Conservation (phyloP, 2,888 invertebrate genomes). For the Hololepta plana region DNA sequence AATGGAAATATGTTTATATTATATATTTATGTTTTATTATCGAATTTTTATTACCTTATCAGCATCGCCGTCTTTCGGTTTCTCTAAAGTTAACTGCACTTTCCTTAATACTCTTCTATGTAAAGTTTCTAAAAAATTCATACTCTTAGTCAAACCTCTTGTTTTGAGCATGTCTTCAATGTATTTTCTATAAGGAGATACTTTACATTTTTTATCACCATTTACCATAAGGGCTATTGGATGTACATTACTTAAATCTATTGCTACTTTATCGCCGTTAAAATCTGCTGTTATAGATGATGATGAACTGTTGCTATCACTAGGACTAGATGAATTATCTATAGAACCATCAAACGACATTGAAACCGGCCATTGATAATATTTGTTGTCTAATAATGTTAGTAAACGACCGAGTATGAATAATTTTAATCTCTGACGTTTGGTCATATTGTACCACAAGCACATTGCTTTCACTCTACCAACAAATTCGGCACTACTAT, state of each 20-base stretch:
- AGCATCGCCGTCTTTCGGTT: conserved; percentile 28
- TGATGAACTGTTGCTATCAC: conserved; percentile 29
- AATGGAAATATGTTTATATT: conserved; percentile 1
- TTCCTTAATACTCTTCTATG: conserved; percentile 50
- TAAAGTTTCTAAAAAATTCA: conserved; percentile 59
- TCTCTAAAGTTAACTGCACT: conserved; percentile 50
- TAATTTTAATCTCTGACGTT: conserved; percentile 66
- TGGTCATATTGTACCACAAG: conserved; percentile 81
- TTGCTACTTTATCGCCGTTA: conserved; percentile 11
- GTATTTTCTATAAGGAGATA: conserved; percentile 43
- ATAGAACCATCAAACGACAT: conserved; percentile 8
- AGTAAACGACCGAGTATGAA: conserved; percentile 53
- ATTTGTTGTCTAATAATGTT: conserved; percentile 23
- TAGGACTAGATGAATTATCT: conserved; percentile 25
- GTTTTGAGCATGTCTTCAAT: conserved; percentile 79
- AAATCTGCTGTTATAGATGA: conserved; percentile 18
- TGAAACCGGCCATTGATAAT: conserved; percentile 16
- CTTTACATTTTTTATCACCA: conserved; percentile 12
- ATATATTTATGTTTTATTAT: background rate
- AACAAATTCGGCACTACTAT: conserved; percentile 43
- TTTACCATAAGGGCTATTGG: conserved; percentile 27
- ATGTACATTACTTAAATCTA: conserved; percentile 30
- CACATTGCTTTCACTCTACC: conserved; percentile 64
- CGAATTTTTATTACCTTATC: conserved; percentile 10
- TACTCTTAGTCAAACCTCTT: conserved; percentile 64